phyloP scores from a whole-genome alignment of 2,797 vertebrate genomes.

The Artibeus lituratus region DNA sequence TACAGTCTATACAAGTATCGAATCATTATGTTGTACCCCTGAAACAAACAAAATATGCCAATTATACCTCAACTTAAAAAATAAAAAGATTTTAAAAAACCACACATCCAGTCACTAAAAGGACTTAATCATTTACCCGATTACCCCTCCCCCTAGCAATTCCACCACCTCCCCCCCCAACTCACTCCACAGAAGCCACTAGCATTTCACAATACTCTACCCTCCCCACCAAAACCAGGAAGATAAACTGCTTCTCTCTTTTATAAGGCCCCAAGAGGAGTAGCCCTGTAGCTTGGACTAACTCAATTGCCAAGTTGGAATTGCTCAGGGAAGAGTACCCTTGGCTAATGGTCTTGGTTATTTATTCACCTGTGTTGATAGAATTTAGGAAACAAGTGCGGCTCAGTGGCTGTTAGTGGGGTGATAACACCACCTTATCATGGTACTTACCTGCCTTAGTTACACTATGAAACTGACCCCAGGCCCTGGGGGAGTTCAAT shows the following conservation, averaged over 20 bases:
- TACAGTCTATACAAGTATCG: neutral
- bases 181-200: neutral
- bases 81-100: neutral
- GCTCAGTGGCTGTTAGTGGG: constrained; percentile 74
- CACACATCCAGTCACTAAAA: neutral
- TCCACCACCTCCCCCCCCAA: neutral
- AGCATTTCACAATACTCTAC: neutral
- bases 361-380: constrained; percentile 72
- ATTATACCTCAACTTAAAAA: neutral
- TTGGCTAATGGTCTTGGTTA: accelerated
- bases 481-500: constrained; percentile 72
- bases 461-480: constrained; percentile 75
- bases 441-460: constrained; percentile 81
- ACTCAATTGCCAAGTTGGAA: neutral
- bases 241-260: neutral
- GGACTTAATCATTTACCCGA: neutral
- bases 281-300: neutral
- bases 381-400: constrained; percentile 73
- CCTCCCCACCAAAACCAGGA: neutral
- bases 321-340: neutral
- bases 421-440: constrained; percentile 76
- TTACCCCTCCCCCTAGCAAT: neutral
- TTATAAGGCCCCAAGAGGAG: neutral
- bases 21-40: neutral
- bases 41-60: neutral